phyloP scores from a whole-genome alignment of 2,888 invertebrate species.

The Axea sp. region DNA sequence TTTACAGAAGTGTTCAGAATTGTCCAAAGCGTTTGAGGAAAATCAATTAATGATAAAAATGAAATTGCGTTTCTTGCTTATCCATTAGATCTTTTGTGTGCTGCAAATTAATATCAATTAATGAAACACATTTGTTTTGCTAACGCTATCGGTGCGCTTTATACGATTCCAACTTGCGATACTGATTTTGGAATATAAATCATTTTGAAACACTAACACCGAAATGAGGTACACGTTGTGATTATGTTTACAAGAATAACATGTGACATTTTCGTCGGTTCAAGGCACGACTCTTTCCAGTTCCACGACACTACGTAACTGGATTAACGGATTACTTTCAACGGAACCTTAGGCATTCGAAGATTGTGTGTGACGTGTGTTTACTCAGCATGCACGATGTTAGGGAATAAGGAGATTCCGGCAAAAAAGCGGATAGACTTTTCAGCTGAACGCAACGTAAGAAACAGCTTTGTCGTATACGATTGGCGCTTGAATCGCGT shows the following conservation, averaged over 20 bases:
- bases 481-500: slow-evolving; percentile 22
- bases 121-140: no score
- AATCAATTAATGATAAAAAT: no score
- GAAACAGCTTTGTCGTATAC: slow-evolving; percentile 44
- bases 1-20: no score
- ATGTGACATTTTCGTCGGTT: slow-evolving; percentile 53
- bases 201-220: slow-evolving; percentile 6
- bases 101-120: no score
- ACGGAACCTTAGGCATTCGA: slow-evolving; percentile 60
- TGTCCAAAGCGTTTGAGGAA: no score
- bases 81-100: no score
- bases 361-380: slow-evolving; percentile 62
- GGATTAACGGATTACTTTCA: slow-evolving; percentile 68
- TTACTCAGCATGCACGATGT: slow-evolving; percentile 56
- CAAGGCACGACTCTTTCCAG: slow-evolving; percentile 60
- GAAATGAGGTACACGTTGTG: slow-evolving; percentile 19
- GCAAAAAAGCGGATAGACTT: slow-evolving; percentile 60
- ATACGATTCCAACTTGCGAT: no score
- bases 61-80: no score
- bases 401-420: slow-evolving; percentile 59
- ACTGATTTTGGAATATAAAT: not conserved
- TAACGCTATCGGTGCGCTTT: no score
- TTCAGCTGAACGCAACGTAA: slow-evolving; percentile 53
- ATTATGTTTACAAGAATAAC: slow-evolving; percentile 51
- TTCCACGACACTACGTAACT: slow-evolving; percentile 64